phyloP scores from a whole-genome alignment of 2,797 vertebrate genomes.

The Craterocephalus amniculus region DNA sequence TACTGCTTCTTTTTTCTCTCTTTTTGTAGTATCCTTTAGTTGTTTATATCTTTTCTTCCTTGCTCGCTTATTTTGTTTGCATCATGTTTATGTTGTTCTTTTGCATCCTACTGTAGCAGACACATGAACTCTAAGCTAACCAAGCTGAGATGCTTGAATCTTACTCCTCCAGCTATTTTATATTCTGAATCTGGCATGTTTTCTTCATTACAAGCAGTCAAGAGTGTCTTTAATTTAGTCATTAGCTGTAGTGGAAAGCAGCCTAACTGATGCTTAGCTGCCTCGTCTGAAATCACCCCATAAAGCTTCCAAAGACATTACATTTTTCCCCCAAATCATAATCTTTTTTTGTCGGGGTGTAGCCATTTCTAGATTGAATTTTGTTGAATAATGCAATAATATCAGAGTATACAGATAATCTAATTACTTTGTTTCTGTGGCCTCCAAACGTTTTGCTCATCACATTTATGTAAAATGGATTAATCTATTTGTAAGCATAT shows the following conservation, averaged over 20 bases:
- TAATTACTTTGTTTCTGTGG: slow-evolving; percentile 24
- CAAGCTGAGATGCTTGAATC: slow-evolving; percentile 5
- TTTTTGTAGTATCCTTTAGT: slow-evolving; percentile 33
- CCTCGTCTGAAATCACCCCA: slow-evolving; percentile 15
- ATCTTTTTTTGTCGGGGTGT: slow-evolving; percentile 26
- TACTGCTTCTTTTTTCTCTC: slow-evolving; percentile 41
- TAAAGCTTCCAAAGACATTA: slow-evolving; percentile 17
- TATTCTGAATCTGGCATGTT: slow-evolving; percentile 44
- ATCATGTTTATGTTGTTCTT: slow-evolving; percentile 43
- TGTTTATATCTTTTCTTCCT: slow-evolving; percentile 40
- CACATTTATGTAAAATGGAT: slow-evolving; percentile 24
- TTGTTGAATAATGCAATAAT: slow-evolving; percentile 31
- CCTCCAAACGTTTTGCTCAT: slow-evolving; percentile 41
- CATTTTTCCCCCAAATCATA: slow-evolving; percentile 15
- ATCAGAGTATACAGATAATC: slow-evolving; percentile 13
- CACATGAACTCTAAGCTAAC: background rate
- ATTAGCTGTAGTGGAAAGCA: slow-evolving; percentile 18
- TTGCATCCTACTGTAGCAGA: slow-evolving; percentile 25
- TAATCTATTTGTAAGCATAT: slow-evolving; percentile 24
- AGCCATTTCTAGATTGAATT: slow-evolving; percentile 41
- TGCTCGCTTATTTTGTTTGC: slow-evolving; percentile 49
- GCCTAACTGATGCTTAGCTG: slow-evolving; percentile 27
- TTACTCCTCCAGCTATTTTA: slow-evolving; percentile 19
- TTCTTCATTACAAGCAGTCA: slow-evolving; percentile 30
- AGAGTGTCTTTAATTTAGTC: slow-evolving; percentile 14